These are phyloP conservation scores for Lepus americanus DNA, from an alignment of 2,113 vertebrate species.

Conservation along the genomic window DNA sequence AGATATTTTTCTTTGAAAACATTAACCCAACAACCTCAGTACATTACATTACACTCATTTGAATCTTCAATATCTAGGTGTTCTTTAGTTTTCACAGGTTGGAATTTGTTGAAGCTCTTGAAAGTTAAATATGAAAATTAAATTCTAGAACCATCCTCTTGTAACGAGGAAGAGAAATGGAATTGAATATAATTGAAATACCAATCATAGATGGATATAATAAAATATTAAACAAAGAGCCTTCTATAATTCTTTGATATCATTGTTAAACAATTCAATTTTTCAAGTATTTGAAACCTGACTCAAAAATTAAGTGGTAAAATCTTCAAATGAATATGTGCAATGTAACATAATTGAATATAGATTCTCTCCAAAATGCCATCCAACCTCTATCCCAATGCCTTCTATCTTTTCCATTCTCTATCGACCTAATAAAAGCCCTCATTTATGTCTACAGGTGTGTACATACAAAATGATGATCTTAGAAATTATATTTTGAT, in stretches of 20 bases:
- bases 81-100: slow-evolving; percentile 35
- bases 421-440: background rate
- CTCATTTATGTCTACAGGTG: background rate
- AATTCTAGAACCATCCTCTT: slow-evolving; percentile 46
- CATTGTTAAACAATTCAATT: slow-evolving; percentile 25
- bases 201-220: background rate
- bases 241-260: slow-evolving; percentile 44
- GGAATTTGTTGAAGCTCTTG: slow-evolving; percentile 50
- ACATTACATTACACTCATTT: slow-evolving; percentile 62
- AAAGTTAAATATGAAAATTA: slow-evolving; percentile 65
- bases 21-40: background rate
- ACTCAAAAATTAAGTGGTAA: background rate
- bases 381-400: background rate
- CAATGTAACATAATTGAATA: background rate
- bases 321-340: background rate
- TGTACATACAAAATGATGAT: background rate
- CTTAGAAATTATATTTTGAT: background rate
- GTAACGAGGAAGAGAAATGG: background rate
- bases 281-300: slow-evolving; percentile 46
- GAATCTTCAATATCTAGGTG: slow-evolving; percentile 10
- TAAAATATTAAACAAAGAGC: background rate
- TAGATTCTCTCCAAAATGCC: background rate
- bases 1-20: slow-evolving; percentile 18
- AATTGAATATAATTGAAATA: background rate
- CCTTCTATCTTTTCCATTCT: background rate